Percentiles rank a stretch among this genome's conserved stretches.
phyloP scores from a whole-genome alignment of 2,888 invertebrate genomes.

The Diloba caeruleocephala region DNA sequence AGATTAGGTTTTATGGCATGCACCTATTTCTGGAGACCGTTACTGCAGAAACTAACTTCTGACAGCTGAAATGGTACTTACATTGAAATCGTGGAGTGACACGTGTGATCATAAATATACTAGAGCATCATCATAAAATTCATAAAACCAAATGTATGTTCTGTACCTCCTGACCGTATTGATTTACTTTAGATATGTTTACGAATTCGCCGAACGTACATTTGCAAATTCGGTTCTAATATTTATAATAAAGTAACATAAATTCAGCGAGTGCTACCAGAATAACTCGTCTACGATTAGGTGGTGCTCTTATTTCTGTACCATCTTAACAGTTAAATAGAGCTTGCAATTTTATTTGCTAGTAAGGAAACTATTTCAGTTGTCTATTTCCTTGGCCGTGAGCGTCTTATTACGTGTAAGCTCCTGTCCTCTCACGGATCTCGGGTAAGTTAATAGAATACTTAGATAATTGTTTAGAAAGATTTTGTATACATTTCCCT shows the following conservation, averaged over 20 bases:
- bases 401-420: slow-evolving; percentile 53
- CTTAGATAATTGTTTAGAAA: slow-evolving; percentile 44
- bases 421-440: slow-evolving; percentile 58
- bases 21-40: slow-evolving; percentile 12
- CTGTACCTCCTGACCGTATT: slow-evolving; percentile 70
- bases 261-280: slow-evolving; percentile 64
- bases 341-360: slow-evolving; percentile 52
- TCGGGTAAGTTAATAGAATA: slow-evolving; percentile 58
- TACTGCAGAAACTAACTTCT: background rate
- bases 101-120: slow-evolving; percentile 67
- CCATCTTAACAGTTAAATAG: slow-evolving; percentile 43
- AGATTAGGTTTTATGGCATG: slow-evolving; percentile 19
- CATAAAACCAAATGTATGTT: slow-evolving; percentile 74
- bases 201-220: slow-evolving; percentile 78
- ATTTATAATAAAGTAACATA: slow-evolving; percentile 71
- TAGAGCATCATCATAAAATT: slow-evolving; percentile 82
- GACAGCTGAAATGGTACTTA: slow-evolving; percentile 14
- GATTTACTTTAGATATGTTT: slow-evolving; percentile 83
- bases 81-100: slow-evolving; percentile 36
- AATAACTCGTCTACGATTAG: slow-evolving; percentile 63
- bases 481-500: slow-evolving; percentile 14
- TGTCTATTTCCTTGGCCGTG: slow-evolving; percentile 52
- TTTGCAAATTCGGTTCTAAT: slow-evolving; percentile 72
- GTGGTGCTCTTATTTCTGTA: slow-evolving; percentile 57
- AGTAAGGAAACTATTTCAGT: slow-evolving; percentile 46